Percentiles rank a stretch among this genome's conserved stretches.
Conservation (phyloP, 1,140 invertebrate genomes). For the Hycleus phaleratus region DNA sequence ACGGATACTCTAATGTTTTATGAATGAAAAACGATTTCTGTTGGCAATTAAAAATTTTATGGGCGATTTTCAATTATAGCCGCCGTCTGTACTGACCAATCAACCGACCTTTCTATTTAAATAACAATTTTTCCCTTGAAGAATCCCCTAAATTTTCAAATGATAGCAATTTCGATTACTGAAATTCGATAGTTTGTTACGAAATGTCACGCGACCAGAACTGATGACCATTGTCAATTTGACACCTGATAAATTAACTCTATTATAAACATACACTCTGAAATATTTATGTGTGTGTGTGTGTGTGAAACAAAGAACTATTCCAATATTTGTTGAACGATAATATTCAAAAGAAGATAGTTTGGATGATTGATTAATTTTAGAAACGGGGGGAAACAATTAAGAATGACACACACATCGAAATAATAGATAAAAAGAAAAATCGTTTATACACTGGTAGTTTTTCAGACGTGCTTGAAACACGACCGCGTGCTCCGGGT, state of each 20-base stretch:
- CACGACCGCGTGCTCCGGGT: constrained; percentile 13
- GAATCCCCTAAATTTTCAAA: no score
- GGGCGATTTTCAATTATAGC: neutral
- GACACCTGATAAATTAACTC: constrained; percentile 26
- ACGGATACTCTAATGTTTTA: no score
- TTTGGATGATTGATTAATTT: no score
- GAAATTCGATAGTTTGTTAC: constrained; percentile 9
- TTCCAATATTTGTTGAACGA: neutral
- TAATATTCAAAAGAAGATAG: constrained; percentile 1
- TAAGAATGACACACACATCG: constrained; percentile 7
- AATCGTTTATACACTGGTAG: constrained; percentile 3
- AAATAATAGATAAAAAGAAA: constrained; percentile 10
- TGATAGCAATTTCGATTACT: no score
- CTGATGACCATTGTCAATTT: constrained; percentile 25
- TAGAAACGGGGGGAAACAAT: constrained; percentile 1
- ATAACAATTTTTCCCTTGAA: no score
- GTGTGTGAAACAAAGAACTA: neutral
- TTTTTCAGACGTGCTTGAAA: constrained; percentile 9
- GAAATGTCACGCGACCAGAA: constrained; percentile 23
- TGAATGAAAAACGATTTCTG: no score
- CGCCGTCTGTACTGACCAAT: neutral
- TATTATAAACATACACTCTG: constrained; percentile 7
- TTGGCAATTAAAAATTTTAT: constrained; percentile 1
- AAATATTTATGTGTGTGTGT: neutral
- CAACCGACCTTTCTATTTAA: no score